Percentiles rank a stretch among this genome's conserved stretches.
Conservation (phyloP, 2,113 vertebrate species). For the Miniopterus natalensis region DNA sequence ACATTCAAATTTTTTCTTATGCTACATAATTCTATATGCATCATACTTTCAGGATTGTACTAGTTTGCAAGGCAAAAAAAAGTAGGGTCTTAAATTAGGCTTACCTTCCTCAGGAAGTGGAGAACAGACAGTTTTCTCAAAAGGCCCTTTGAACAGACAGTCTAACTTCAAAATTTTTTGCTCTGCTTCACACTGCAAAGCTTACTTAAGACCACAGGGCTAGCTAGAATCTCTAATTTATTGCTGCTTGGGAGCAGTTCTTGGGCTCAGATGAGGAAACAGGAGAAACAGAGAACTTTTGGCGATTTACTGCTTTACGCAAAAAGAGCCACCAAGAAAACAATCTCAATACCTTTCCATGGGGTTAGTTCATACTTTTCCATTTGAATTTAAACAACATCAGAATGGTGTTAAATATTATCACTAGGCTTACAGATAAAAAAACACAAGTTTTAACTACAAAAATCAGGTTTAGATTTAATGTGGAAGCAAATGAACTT, state of each 20-base stretch:
- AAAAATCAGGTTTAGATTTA: slow-evolving; percentile 59
- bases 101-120: slow-evolving; percentile 23
- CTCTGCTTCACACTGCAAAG: not conserved
- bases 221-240: not conserved
- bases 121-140: slow-evolving; percentile 28
- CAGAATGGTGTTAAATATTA: slow-evolving; percentile 52
- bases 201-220: not conserved
- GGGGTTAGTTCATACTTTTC: slow-evolving; percentile 7
- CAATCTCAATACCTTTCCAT: not conserved
- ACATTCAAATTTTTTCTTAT: not conserved
- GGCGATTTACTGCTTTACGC: not conserved
- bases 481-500: slow-evolving; percentile 48
- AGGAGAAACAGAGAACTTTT: not conserved
- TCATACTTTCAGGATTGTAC: not conserved
- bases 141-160: not conserved
- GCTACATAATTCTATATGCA: not conserved
- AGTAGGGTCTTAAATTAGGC: slow-evolving; percentile 5
- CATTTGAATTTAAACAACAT: slow-evolving; percentile 38
- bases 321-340: slow-evolving; percentile 46
- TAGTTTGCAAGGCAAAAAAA: not conserved
- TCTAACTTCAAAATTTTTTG: slow-evolving; percentile 32
- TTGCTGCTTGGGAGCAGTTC: slow-evolving; percentile 13
- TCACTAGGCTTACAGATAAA: slow-evolving; percentile 50
- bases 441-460: slow-evolving; percentile 15
- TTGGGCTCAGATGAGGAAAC: not conserved